A percentile compares a stretch with the other conserved stretches of the same genome.
Conservation (phyloP, 1,140 invertebrate genomes). For the Phymorhynchus buccinoides region DNA sequence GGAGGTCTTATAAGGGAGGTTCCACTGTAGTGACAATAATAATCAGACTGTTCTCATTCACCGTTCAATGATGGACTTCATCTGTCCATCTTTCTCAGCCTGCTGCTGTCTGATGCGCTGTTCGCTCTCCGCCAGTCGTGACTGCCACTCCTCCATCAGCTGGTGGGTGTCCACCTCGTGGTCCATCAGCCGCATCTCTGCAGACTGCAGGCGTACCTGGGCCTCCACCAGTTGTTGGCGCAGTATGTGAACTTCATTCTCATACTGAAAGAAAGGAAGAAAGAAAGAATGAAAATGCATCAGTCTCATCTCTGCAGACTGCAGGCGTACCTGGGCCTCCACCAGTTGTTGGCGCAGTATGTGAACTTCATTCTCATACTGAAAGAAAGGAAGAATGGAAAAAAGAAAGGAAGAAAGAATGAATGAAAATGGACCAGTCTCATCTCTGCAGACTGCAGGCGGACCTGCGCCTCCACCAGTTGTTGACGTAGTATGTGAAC, state of each 20-base stretch:
- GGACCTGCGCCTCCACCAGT: constrained; percentile 71
- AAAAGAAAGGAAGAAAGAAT: no score
- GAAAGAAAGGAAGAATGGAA: no score
- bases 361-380: constrained; percentile 70
- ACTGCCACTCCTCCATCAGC: constrained; percentile 71
- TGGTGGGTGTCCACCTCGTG: constrained; percentile 71
- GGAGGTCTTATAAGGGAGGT: no score
- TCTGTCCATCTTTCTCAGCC: constrained; percentile 74
- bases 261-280: constrained; percentile 67
- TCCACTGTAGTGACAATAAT: no score
- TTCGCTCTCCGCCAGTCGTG: constrained; percentile 70
- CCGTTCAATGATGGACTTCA: constrained; percentile 65
- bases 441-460: constrained; percentile 58
- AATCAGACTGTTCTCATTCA: no score
- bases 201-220: constrained; percentile 71
- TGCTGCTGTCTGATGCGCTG: constrained; percentile 71
- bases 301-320: constrained; percentile 51
- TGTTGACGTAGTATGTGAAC: constrained; percentile 70
- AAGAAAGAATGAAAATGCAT: no score
- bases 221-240: constrained; percentile 71
- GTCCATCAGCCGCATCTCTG: constrained; percentile 70
- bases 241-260: constrained; percentile 73
- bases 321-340: constrained; percentile 70
- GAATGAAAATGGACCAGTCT: no score
- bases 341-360: constrained; percentile 70